Base-by-base conservation (phyloP, 2,113 vertebrate species). In the Lasiurus borealis region DNA sequence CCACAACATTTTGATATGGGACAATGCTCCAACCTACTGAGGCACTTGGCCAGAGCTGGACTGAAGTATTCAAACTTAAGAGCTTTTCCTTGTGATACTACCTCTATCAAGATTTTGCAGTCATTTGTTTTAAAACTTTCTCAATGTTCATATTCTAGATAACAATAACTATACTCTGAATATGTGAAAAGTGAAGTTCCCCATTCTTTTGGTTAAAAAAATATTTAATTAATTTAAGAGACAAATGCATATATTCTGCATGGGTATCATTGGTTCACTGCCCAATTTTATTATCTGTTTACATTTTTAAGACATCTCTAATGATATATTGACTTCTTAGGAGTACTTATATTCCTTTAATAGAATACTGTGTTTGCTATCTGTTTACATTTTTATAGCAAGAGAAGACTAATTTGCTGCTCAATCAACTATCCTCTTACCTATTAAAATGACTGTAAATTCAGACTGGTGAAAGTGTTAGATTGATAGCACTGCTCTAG, bases 361-460 rank as follows among this genome's bases (percentile, higher is more conserved):
- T 59, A 94, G 73, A 93, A 46, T 77, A 68, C 34, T 82, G 4
- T 66, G 48, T 92, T 88, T 96, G 52, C 72, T 96, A n/a, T 94
- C 52, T 81, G 31, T 93, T 95, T 95, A 84, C 64, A 54, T 95
- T 97, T 96, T 97, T 76, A 73, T 71, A 85, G 69, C 54, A 77
- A 96, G 34, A 78, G 84, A 94, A 95, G 96, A 94, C 50, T 52
- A 96, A 77, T 97, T 96, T 95, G 82, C 73, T 95, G 66, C 59
- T 77, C n/a, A 68, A 83, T 76, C 85, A 90, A 88, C n/a, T 92
- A 73, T 16, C 21, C 19, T 92, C 34, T 94, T 80, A 92, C 85
- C 96, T 97, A 92, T 92, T 93, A 95, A 96, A 96, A 95, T 95
- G 77, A 77, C 82, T 95, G 27, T 96, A 92, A 96, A 92, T 95